Evolutionary conservation across 2,888 invertebrate genomes (phyloP).

Genomic region (Cheilosia vulpina): DNA sequence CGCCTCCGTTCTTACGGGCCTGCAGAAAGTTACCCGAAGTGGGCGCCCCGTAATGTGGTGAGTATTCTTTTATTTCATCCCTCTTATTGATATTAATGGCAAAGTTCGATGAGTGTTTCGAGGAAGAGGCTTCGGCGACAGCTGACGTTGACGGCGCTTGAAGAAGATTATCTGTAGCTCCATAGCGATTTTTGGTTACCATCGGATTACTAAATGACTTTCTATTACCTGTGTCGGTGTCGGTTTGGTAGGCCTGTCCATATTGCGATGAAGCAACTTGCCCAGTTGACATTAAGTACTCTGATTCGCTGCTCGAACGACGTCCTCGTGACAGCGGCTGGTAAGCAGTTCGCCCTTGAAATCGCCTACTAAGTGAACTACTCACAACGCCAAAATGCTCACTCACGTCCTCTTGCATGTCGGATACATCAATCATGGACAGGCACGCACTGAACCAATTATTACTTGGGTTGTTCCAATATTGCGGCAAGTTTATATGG

Average conservation of each 20-base stretch:
- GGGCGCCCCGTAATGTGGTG: slow-evolving; percentile 77
- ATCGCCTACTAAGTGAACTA: slow-evolving; percentile 90
- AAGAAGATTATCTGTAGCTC: slow-evolving; percentile 80
- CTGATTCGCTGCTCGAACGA: slow-evolving; percentile 85
- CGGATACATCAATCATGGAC: slow-evolving; percentile 98
- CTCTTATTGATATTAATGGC: slow-evolving; percentile 77
- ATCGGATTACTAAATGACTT: slow-evolving; percentile 76
- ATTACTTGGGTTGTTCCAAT: slow-evolving; percentile 83
- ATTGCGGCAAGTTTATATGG: slow-evolving; percentile 86
- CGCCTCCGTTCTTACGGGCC: slow-evolving; percentile 60
- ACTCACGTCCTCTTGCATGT: slow-evolving; percentile 95
- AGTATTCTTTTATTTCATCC: slow-evolving; percentile 76
- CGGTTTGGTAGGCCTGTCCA: slow-evolving; percentile 70
- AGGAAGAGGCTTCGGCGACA: slow-evolving; percentile 50
- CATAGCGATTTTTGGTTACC: slow-evolving; percentile 79
- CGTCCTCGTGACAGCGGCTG: slow-evolving; percentile 88
- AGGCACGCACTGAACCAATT: slow-evolving; percentile 91
- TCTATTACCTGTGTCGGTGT: slow-evolving; percentile 78
- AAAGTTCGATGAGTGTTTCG: slow-evolving; percentile 73
- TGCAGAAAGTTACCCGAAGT: slow-evolving; percentile 76
- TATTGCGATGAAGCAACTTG: slow-evolving; percentile 75
- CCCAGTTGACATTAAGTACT: slow-evolving; percentile 80
- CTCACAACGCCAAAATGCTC: slow-evolving; percentile 96
- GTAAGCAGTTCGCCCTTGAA: slow-evolving; percentile 91
- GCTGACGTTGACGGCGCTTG: slow-evolving; percentile 66